These are phyloP conservation scores for Cylas formicarius DNA, from an alignment of 1,140 invertebrate species.

Conservation along the genomic window DNA sequence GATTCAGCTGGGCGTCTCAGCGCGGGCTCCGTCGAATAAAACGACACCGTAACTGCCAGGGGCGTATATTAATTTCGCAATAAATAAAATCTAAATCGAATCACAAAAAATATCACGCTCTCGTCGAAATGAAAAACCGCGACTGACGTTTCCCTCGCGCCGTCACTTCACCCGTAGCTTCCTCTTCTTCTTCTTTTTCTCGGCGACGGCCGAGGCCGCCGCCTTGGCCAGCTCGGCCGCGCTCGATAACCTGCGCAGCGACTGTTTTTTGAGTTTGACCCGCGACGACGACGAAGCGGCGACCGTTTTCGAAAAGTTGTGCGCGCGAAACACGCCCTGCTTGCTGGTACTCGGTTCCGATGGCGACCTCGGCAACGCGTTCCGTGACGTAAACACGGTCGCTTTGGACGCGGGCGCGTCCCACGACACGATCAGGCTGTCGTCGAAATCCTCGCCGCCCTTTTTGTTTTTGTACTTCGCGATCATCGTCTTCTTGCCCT, in stretches of 20 bases:
- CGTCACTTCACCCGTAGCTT: conserved; percentile 29
- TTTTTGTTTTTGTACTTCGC: conserved; percentile 33
- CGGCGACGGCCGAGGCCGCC: too few relatives aligned
- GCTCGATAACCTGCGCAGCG: conserved; percentile 27
- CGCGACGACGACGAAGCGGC: too few relatives aligned
- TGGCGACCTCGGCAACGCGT: conserved; percentile 15
- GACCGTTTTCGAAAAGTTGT: conserved; percentile 33
- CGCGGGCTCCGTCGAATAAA: too few relatives aligned
- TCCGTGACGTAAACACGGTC: conserved; percentile 27
- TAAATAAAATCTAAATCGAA: too few relatives aligned
- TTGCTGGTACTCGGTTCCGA: conserved; percentile 29
- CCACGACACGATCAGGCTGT: conserved; percentile 35
- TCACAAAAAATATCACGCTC: too few relatives aligned
- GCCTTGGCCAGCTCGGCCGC: conserved; percentile 28
- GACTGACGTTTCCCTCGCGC: too few relatives aligned
- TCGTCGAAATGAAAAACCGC: too few relatives aligned
- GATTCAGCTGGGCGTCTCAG: too few relatives aligned
- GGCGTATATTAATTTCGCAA: too few relatives aligned
- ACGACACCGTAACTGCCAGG: too few relatives aligned
- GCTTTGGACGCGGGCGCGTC: conserved; percentile 23
- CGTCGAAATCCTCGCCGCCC: conserved; percentile 23
- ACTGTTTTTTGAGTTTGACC: conserved; percentile 25
- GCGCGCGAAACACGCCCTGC: conserved; percentile 25
- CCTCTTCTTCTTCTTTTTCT: conserved; percentile 35
- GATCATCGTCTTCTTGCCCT: conserved; percentile 34